Conservation (phyloP, 2,888 invertebrate species). For the Mystacides longicornis region DNA sequence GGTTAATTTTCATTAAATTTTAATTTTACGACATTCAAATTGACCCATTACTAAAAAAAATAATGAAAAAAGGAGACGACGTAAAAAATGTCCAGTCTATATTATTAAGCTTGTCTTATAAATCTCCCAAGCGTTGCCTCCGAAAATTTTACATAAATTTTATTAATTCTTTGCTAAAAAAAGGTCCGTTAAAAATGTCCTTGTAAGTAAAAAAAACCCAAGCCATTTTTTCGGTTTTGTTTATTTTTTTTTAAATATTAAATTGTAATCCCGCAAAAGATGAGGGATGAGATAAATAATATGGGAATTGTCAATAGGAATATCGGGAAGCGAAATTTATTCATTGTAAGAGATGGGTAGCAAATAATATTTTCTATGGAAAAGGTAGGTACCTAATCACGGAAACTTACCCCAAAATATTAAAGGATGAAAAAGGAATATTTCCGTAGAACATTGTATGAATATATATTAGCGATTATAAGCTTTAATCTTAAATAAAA, state of each 20-base stretch:
- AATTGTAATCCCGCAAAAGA: neutral
- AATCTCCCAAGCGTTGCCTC: neutral
- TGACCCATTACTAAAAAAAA: neutral
- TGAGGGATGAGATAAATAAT: neutral
- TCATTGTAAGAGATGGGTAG: neutral
- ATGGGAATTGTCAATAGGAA: neutral
- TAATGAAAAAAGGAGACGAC: neutral
- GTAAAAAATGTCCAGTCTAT: neutral
- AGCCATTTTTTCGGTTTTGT: neutral
- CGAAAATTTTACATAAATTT: neutral
- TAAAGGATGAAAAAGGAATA: neutral
- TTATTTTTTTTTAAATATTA: neutral
- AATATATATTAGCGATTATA: neutral
- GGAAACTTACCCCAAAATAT: neutral
- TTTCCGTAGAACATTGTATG: neutral
- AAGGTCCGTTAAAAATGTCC: neutral
- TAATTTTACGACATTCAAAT: neutral
- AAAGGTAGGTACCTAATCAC: neutral
- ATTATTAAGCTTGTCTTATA: neutral
- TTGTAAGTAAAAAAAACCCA: neutral
- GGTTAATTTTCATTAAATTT: neutral
- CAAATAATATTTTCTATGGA: slow-evolving; percentile 1
- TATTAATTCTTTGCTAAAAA: neutral
- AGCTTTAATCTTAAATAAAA: neutral
- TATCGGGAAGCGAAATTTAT: neutral